A percentile compares a stretch with the other conserved stretches of the same genome.
Evolutionary conservation across 2,113 vertebrate genomes (phyloP).

Genomic region (Patagioenas fasciata): DNA sequence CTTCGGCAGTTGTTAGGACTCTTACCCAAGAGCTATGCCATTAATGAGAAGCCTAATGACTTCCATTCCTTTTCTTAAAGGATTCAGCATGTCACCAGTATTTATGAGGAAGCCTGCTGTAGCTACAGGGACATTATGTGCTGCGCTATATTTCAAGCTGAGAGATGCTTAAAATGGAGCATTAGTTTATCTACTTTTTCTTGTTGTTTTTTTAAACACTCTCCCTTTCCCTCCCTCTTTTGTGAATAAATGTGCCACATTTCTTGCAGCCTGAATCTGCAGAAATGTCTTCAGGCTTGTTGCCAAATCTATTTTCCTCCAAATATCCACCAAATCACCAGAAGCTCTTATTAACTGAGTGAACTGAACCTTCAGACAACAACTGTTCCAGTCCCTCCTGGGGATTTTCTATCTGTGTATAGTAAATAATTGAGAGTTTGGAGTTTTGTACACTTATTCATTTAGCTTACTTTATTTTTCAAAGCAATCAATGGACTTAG

Average conservation of each 20-base stretch:
- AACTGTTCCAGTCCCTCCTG: constrained; percentile 38
- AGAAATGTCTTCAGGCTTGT: constrained; percentile 39
- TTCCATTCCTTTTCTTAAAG: constrained; percentile 44
- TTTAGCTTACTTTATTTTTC: background rate
- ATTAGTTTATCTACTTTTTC: constrained; percentile 17
- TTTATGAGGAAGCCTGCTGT: constrained; percentile 49
- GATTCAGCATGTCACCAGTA: constrained; percentile 31
- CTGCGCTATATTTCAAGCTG: constrained; percentile 44
- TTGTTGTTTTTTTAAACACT: background rate
- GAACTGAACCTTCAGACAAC: constrained; percentile 48
- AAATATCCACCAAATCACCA: constrained; percentile 47
- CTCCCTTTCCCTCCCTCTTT: background rate
- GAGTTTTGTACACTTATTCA: background rate
- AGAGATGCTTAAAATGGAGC: constrained; percentile 32
- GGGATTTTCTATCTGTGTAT: background rate
- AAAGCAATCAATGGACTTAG: background rate
- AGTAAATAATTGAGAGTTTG: constrained; percentile 36
- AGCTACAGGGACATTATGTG: constrained; percentile 51
- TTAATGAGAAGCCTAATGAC: constrained; percentile 56
- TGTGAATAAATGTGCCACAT: constrained; percentile 21
- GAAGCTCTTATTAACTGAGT: constrained; percentile 42
- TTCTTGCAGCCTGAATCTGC: constrained; percentile 15
- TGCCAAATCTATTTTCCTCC: constrained; percentile 38
- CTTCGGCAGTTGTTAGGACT: background rate
- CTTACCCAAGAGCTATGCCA: constrained; percentile 25